Base-by-base conservation (phyloP, 1,140 invertebrate genomes). In the Papilio aristodemus region DNA sequence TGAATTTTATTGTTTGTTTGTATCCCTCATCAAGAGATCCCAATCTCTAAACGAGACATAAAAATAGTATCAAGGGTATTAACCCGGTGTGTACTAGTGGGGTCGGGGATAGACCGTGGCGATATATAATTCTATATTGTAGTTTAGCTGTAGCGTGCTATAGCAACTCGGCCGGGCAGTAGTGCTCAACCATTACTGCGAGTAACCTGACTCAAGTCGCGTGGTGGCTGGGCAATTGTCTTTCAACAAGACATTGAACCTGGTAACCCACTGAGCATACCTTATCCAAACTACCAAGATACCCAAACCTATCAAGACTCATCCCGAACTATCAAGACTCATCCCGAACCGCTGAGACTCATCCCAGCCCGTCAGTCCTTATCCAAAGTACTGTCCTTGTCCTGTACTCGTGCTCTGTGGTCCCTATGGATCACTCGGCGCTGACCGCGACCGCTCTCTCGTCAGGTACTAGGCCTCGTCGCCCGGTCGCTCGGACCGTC, bases 191-290 rank as follows among this genome's bases (percentile, higher is more conserved):
- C 86, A 83, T 79, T 76, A 60, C 68, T 89, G 87, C 84, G 78
- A 70, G 77, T 87, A 87, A 54, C 85, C 86, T 89, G 85, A 84
- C 80, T 37, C 43, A 59, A 32, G 27, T 32, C 75, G 83, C 87
- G 81, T 72, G 85, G 87, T 68, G 63, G 89, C 89, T 87, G 81
- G 83, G 75, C 89, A 89, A 91, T 91, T 75, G 89, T 89, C 74
- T 91, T 89, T 89, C 89, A 89, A 91, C 87, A 89, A 91, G 73
- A 85, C 89, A 91, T 91, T 89, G 89, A 1, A 75, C 72, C 77
- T 75, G 74, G 89, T 91, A 91, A 78, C 89, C 85, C 77, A 77
- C 62, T 62, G 25, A 67, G 57, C 41, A n/a, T 14, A 0, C 4
- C 27, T 7, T 1, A 19, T 8, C 41, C n/a, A 43, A 43, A 43